Conservation (phyloP, 2,113 vertebrate genomes). For the Entosphenus tridentatus region DNA sequence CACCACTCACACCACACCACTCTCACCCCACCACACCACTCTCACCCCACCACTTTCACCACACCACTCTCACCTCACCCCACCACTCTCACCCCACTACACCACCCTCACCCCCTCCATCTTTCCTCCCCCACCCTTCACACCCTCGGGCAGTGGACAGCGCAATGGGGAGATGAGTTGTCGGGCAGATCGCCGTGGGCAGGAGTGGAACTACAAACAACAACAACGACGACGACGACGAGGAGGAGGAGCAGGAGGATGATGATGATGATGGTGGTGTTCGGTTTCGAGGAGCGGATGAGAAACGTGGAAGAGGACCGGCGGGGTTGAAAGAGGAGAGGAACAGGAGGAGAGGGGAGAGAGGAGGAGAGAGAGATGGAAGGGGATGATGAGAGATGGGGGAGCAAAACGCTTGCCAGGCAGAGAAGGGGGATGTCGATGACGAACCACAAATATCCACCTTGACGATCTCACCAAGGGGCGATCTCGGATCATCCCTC, state of each 20-base stretch:
- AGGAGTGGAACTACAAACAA: slow-evolving; percentile 12
- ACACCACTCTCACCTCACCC: too few species aligned
- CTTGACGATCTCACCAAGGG: too few species aligned
- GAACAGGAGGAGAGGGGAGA: slow-evolving; percentile 7
- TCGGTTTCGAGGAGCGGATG: slow-evolving; percentile 9
- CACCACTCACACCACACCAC: too few species aligned
- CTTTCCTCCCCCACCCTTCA: too few species aligned
- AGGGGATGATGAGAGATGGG: not conserved
- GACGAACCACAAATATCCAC: too few species aligned
- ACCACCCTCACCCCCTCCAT: too few species aligned
- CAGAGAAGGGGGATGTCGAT: too few species aligned
- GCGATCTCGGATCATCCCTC: too few species aligned
- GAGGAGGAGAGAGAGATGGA: not conserved
- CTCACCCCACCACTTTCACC: too few species aligned
- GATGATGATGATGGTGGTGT: slow-evolving; percentile 10
- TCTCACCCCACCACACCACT: too few species aligned
- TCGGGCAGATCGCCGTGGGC: slow-evolving; percentile 18
- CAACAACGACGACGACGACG: not conserved
- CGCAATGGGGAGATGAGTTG: slow-evolving; percentile 12
- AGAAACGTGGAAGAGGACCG: slow-evolving; percentile 11
- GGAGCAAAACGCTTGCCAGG: not conserved
- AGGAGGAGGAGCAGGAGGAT: slow-evolving; percentile 7
- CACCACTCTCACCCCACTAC: too few species aligned
- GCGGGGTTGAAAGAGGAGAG: not conserved
- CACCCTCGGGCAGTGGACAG: not conserved